These are phyloP conservation scores for Rhabdophis nuchalis DNA, from an alignment of 2,797 vertebrate species.

Conservation along the genomic window DNA sequence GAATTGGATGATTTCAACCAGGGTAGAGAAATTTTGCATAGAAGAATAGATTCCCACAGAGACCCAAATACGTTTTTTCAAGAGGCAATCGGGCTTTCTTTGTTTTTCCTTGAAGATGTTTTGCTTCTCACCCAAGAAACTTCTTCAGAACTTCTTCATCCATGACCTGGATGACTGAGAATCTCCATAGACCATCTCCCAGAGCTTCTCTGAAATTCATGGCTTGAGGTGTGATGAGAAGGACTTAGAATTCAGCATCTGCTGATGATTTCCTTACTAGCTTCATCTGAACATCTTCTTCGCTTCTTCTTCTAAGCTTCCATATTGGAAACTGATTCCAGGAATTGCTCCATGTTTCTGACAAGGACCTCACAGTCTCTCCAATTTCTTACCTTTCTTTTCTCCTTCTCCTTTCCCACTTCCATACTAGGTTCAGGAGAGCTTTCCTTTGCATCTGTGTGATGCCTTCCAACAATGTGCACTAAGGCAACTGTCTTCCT, in stretches of 20 bases:
- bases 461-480: too few relatives aligned
- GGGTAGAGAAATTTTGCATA: not conserved
- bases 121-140: not conserved
- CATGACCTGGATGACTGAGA: not conserved
- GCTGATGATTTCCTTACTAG: not conserved
- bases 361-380: not conserved
- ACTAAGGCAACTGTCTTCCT: not conserved
- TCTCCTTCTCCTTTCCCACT: not conserved
- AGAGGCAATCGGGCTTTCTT: not conserved
- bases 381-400: not conserved
- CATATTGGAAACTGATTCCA: not conserved
- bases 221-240: not conserved
- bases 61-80: not conserved
- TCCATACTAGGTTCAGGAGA: not conserved
- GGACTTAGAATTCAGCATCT: too few relatives aligned
- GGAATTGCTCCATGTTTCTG: not conserved
- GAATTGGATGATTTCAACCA: slow-evolving; percentile 14
- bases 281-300: not conserved
- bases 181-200: not conserved
- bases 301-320: too few relatives aligned
- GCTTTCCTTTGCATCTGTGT: not conserved
- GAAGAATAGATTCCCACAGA: not conserved
- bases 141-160: not conserved
- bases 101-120: not conserved
- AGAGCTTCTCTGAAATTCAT: not conserved